Evolutionary conservation across 1,140 invertebrate species (phyloP).

Genomic region (Phocides pigmalion): DNA sequence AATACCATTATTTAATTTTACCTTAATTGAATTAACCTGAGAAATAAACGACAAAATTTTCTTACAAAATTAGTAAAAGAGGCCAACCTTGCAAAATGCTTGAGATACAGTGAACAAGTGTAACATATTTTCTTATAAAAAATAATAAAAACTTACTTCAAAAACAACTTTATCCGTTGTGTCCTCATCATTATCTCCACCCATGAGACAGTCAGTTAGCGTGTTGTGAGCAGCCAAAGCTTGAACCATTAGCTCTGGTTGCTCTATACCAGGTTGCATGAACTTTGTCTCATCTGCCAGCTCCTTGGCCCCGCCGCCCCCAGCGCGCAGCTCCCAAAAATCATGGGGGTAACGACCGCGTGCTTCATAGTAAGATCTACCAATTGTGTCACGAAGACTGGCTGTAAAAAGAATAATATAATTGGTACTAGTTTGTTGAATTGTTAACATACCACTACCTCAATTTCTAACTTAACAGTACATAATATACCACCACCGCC

Average conservation of each 20-base stretch:
- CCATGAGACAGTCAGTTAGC: slow-evolving; percentile 69
- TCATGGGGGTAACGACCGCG: slow-evolving; percentile 89
- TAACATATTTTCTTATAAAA: background rate
- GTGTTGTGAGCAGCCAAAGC: slow-evolving; percentile 77
- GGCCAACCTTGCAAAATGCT: too few relatives aligned
- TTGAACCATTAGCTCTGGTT: slow-evolving; percentile 76
- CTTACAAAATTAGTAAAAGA: too few relatives aligned
- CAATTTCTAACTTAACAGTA: too few relatives aligned
- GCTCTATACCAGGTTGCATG: slow-evolving; percentile 78
- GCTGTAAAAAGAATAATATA: slow-evolving; percentile 77
- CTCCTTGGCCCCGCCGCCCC: slow-evolving; percentile 87
- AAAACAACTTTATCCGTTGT: slow-evolving; percentile 59
- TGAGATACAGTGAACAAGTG: too few relatives aligned
- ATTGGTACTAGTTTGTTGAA: too few relatives aligned
- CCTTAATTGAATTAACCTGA: too few relatives aligned
- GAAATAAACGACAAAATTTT: too few relatives aligned
- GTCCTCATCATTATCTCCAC: slow-evolving; percentile 51
- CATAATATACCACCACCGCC: too few relatives aligned
- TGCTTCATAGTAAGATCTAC: slow-evolving; percentile 88
- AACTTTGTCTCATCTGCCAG: slow-evolving; percentile 87
- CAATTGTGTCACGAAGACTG: slow-evolving; percentile 89
- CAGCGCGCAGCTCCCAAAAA: slow-evolving; percentile 89
- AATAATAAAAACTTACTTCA: slow-evolving; percentile 45
- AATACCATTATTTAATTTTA: too few relatives aligned
- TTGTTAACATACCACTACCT: too few relatives aligned